Conservation (phyloP, 1,140 invertebrate genomes). For the Penaeus vannamei region DNA sequence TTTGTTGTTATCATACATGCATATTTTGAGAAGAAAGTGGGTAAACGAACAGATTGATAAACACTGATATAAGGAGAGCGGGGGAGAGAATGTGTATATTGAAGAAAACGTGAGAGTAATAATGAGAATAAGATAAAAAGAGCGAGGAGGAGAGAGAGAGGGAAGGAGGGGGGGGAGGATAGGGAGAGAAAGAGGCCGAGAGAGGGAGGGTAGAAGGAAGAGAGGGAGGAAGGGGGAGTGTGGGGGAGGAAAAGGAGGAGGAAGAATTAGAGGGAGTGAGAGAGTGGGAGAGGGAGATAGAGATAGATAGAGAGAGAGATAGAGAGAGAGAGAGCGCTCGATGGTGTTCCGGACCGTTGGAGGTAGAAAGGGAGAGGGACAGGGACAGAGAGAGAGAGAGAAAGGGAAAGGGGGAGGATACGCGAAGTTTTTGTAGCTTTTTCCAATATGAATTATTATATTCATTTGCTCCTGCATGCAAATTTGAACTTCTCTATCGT, state of each 20-base stretch:
- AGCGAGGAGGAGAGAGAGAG: slow-evolving; percentile 39
- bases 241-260: not conserved
- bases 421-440: too few relatives aligned
- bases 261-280: not conserved
- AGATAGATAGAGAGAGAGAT: not conserved
- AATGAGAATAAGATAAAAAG: slow-evolving; percentile 32
- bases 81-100: too few relatives aligned
- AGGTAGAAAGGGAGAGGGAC: not conserved
- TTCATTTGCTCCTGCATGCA: too few relatives aligned
- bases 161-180: not conserved
- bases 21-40: too few relatives aligned
- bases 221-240: not conserved
- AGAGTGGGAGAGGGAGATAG: not conserved
- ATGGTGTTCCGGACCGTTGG: not conserved
- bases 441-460: too few relatives aligned
- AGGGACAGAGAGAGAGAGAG: not conserved
- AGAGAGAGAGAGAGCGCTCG: not conserved
- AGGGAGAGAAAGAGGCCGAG: not conserved
- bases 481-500: too few relatives aligned
- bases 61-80: too few relatives aligned
- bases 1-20: too few relatives aligned
- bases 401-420: too few relatives aligned
- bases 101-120: not conserved
- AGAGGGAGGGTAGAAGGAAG: not conserved
- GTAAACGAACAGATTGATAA: too few relatives aligned